Percentiles rank a stretch among this genome's conserved stretches.
These are phyloP conservation scores for Metopolophium dirhodum DNA, from an alignment of 1,140 invertebrate species.

Conservation along the genomic window DNA sequence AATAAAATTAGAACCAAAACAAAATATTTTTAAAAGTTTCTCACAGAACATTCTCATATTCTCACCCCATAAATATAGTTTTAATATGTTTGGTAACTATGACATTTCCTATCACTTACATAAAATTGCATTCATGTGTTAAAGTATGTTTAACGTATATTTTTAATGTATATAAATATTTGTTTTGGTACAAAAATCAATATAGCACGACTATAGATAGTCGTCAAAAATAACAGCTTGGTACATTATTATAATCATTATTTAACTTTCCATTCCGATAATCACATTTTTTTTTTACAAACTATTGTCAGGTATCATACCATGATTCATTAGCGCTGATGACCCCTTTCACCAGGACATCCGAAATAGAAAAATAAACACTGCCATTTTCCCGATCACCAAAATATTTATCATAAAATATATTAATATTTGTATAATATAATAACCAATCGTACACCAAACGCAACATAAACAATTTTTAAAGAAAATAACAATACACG, in stretches of 20 bases:
- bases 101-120: conserved; percentile 9
- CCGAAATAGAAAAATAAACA: not conserved
- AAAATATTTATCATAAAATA: conserved; percentile 26
- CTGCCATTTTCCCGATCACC: not conserved
- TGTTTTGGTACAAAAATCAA: not conserved
- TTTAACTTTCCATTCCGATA: not conserved
- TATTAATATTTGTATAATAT: not conserved
- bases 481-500: not conserved
- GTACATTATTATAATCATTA: not conserved
- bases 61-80: not conserved
- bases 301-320: not conserved
- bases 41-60: not conserved
- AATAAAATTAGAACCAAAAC: not conserved
- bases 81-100: conserved; percentile 28
- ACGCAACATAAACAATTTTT: not conserved
- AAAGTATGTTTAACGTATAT: not conserved
- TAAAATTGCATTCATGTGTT: not conserved
- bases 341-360: not conserved
- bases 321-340: not conserved
- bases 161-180: not conserved
- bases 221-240: not conserved
- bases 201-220: not conserved
- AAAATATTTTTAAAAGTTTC: not conserved
- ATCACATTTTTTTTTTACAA: conserved; percentile 19
- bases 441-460: not conserved